Evolutionary conservation across 2,888 invertebrate species (phyloP).

Genomic region (Congeria kusceri): DNA sequence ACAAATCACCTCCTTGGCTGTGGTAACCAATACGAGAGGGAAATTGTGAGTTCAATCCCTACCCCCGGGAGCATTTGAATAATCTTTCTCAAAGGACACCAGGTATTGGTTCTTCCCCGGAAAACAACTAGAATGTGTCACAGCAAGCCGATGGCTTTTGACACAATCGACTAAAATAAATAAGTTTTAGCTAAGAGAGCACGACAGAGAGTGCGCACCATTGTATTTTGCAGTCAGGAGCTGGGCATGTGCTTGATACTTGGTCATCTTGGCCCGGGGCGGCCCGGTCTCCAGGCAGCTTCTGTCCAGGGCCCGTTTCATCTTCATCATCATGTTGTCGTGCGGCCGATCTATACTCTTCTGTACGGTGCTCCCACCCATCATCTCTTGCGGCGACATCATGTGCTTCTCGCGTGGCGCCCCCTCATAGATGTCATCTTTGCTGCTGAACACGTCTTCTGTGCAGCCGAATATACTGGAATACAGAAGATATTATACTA

Average conservation of each 20-base stretch:
- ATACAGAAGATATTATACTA: slow-evolving; percentile 7
- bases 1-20: too few relatives aligned
- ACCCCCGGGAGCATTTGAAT: too few relatives aligned
- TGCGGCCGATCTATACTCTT: slow-evolving; percentile 75
- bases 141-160: too few relatives aligned
- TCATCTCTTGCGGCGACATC: slow-evolving; percentile 68
- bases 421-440: slow-evolving; percentile 71
- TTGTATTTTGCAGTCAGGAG: too few relatives aligned
- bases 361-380: slow-evolving; percentile 74
- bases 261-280: slow-evolving; percentile 63
- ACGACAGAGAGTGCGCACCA: too few relatives aligned
- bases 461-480: slow-evolving; percentile 77
- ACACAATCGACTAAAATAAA: too few relatives aligned
- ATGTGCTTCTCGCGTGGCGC: slow-evolving; percentile 65
- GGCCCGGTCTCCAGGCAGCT: slow-evolving; percentile 82
- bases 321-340: slow-evolving; percentile 69
- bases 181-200: too few relatives aligned
- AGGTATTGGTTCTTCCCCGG: too few relatives aligned
- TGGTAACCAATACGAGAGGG: too few relatives aligned
- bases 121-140: too few relatives aligned
- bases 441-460: slow-evolving; percentile 76
- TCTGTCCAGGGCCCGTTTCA: slow-evolving; percentile 79
- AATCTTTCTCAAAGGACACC: too few relatives aligned
- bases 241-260: slow-evolving; percentile 34
- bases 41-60: too few relatives aligned